Evolutionary conservation across 2,113 vertebrate species (phyloP), one percentile per base, ranked within the genome.

Genomic region (Cochlearius cochlearius): DNA sequence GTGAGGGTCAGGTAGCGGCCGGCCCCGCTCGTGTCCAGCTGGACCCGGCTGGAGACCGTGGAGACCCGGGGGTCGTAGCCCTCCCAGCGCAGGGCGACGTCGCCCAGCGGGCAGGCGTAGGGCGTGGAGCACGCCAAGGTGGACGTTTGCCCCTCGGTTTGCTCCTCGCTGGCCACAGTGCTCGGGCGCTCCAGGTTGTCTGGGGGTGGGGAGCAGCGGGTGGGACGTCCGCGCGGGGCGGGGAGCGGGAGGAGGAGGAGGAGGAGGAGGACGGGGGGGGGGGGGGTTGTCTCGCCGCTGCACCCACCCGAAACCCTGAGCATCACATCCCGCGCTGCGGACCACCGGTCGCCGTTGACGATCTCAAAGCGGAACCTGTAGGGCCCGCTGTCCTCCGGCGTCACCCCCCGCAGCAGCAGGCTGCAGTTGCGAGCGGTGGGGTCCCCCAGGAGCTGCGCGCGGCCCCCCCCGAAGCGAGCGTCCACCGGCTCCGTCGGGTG

Each of bases 351-450:
- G 0, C 11, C 63, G 0, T 95, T 71, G 10, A 81, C 2, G 59
- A 98, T 97, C 96, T 98, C 98, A 0, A 98, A 98, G 88, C 98
- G 96, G 94, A 98, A 98, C 32, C 73, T 64, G 72, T 98, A 98
- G 29, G 49, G 3, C 8, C 98, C 98, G 0, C 85, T 43, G 82
- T 98, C 98, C 25, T 83, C 59, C 0, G 12, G 67, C 1, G 21
- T 56, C 69, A 98, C 53, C n/a, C 73, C 53, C 26, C 1, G 52
- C 45, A 98, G 90, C 56, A 98, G 52, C 21, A 98, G 83, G 47
- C 77, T 95, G 92, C 98, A 98, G 11, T 89, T 94, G 15, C 0
- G 87, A 3, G 38, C 22, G 0, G 0, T 0, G 0, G 50, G 9
- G 14, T 83, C 34, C 20, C 98, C 98, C 60, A 98, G 17, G 19